These are phyloP conservation scores for Polylopha cassiicola DNA, from an alignment of 2,888 invertebrate genomes.

Conservation along the genomic window DNA sequence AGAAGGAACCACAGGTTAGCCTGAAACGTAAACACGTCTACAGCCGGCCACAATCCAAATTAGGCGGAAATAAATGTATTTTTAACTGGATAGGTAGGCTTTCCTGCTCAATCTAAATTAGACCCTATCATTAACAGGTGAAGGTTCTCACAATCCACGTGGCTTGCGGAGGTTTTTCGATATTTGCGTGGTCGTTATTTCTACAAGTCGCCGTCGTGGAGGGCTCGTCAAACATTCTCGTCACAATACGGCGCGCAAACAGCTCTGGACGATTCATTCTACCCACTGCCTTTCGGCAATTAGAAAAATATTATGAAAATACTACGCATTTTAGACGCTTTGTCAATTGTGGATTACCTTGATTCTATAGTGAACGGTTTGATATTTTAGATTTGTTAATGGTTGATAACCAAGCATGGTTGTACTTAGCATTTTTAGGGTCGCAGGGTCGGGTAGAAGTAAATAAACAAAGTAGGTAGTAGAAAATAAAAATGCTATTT, in stretches of 20 bases:
- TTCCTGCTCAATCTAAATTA: too few relatives aligned
- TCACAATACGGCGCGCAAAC: slow-evolving; percentile 18
- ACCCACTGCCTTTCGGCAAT: slow-evolving; percentile 7
- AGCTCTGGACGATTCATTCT: slow-evolving; percentile 11
- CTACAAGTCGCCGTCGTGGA: slow-evolving; percentile 14
- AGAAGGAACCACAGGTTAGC: too few relatives aligned
- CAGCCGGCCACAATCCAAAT: slow-evolving; percentile 6
- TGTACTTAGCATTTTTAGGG: too few relatives aligned
- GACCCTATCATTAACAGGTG: too few relatives aligned
- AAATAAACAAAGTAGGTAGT: too few relatives aligned
- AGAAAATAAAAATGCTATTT: too few relatives aligned
- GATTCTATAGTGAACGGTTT: too few relatives aligned
- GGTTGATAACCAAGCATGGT: too few relatives aligned
- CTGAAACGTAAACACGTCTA: not conserved
- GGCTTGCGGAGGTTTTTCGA: slow-evolving; percentile 5
- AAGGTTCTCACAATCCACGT: too few relatives aligned
- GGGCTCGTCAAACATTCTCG: slow-evolving; percentile 20
- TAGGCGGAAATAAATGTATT: slow-evolving; percentile 17
- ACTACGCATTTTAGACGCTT: not conserved
- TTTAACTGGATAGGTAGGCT: too few relatives aligned
- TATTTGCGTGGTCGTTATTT: slow-evolving; percentile 21
- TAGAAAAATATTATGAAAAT: slow-evolving; percentile 7
- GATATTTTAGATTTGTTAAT: too few relatives aligned
- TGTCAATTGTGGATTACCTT: not conserved
- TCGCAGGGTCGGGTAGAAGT: too few relatives aligned